Evolutionary conservation across 2,113 vertebrate species (phyloP), one percentile per base, ranked within the genome.

Genomic region (Ahaetulla prasina): DNA sequence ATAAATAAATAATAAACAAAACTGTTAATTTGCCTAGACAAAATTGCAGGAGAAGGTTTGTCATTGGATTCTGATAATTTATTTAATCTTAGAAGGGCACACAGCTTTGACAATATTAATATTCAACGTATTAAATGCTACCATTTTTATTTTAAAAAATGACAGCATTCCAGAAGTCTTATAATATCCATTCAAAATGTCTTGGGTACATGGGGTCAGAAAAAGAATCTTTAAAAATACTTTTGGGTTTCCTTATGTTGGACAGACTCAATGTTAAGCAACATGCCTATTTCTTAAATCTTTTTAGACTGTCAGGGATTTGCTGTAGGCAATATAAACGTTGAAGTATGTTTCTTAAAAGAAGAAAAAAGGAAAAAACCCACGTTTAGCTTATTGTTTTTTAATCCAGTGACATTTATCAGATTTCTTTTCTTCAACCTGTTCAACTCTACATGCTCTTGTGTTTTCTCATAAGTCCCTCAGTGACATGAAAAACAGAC

Each of bases 371-470:
- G 85, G 87, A 95, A 91, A 89, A 53, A 93, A 93, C 89, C 23
- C 90, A n/a, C n/a, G n/a, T 91, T 95, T 97, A 95, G 96, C 96
- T 96, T 97, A 85, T 93, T 11, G 0, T 95, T 92, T 96, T 96
- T 95, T 50, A 85, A 94, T 96, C 91, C 91, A 30, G 9, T 97
- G 96, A 94, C 95, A 96, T 95, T 95, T 96, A 95, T 94, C 95
- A 95, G 87, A 94, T 95, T 94, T 96, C 53, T 23, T 96, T 80
- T 88, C 89, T 95, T 88, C 97, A 96, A 97, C 96, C 96, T 4
- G 23, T 92, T 94, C 85, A 95, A 74, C 87, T 89, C 52, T 39
- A 84, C 0, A 3, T 91, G 90, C 39, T 92, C 57, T 92, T 92
- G 55, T 93, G 50, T 68, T 93, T 95, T 95, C 91, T 93, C 94